Evolutionary conservation across 2,797 vertebrate genomes (phyloP).

Genomic region (Hephaestus fuliginosus): DNA sequence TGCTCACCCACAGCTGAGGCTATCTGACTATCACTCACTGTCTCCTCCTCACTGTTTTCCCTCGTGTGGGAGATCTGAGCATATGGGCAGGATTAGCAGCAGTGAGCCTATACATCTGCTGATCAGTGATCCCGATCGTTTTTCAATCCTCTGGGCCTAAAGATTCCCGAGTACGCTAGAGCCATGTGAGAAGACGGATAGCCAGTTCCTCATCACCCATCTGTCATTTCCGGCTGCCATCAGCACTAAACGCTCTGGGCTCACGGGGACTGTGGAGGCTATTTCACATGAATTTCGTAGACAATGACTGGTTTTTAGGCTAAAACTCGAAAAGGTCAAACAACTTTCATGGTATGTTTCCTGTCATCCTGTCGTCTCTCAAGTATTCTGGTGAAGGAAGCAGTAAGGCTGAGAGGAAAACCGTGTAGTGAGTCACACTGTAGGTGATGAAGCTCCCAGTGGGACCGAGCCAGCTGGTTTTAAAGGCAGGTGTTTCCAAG

Average conservation of each 20-base stretch:
- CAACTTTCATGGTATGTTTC: slow-evolving; percentile 47
- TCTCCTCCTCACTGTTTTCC: slow-evolving; percentile 19
- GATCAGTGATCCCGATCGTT: slow-evolving; percentile 43
- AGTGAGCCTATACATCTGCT: slow-evolving; percentile 46
- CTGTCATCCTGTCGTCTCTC: slow-evolving; percentile 39
- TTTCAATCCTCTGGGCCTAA: slow-evolving; percentile 43
- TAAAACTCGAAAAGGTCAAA: slow-evolving; percentile 47
- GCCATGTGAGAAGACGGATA: slow-evolving; percentile 35
- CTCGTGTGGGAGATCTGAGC: slow-evolving; percentile 31
- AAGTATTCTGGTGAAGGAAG: slow-evolving; percentile 43
- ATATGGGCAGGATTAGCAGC: slow-evolving; percentile 52
- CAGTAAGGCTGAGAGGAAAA: slow-evolving; percentile 65
- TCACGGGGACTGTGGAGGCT: slow-evolving; percentile 9
- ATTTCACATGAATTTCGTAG: slow-evolving; percentile 34
- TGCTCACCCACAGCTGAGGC: neutral
- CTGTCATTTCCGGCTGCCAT: slow-evolving; percentile 55
- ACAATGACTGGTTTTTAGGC: slow-evolving; percentile 38
- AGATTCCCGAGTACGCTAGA: slow-evolving; percentile 38
- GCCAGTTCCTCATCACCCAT: slow-evolving; percentile 44
- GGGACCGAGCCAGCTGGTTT: slow-evolving; percentile 52
- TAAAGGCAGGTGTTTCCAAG: slow-evolving; percentile 57
- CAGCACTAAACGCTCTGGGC: slow-evolving; percentile 25
- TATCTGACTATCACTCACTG: slow-evolving; percentile 29
- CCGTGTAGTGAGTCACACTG: slow-evolving; percentile 64
- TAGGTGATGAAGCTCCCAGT: slow-evolving; percentile 49